A percentile compares a stretch with the other conserved stretches of the same genome.
These are phyloP conservation scores for Diacarnus erythraeanus DNA, from an alignment of 37 sponge, comb jelly and placozoan genomes.

Conservation along the genomic window DNA sequence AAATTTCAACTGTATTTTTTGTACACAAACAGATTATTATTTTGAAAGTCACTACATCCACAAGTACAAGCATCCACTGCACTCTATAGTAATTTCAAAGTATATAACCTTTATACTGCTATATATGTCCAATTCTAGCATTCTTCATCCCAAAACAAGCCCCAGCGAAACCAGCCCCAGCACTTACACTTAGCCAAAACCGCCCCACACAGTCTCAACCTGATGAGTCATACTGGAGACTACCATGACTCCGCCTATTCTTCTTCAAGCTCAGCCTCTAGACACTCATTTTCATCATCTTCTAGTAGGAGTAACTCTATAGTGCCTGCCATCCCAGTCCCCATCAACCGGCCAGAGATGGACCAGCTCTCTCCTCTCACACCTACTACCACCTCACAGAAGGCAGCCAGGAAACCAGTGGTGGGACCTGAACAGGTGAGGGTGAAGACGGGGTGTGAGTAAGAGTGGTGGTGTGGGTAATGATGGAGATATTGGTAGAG, in stretches of 20 bases:
- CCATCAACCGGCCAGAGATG: slow-evolving; percentile 20
- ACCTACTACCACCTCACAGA: slow-evolving; percentile 34
- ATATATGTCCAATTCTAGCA: background rate
- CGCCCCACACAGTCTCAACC: background rate
- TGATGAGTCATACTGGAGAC: background rate
- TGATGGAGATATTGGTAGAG: background rate
- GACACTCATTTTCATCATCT: background rate
- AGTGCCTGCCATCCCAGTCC: slow-evolving; percentile 44
- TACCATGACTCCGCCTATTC: background rate
- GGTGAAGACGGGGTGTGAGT: background rate
- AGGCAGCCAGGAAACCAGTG: slow-evolving; percentile 51
- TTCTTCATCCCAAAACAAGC: background rate
- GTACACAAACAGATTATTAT: too few species aligned
- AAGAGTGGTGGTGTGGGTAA: background rate
- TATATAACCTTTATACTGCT: too few species aligned
- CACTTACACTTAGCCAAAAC: background rate
- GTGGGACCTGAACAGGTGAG: slow-evolving; percentile 28
- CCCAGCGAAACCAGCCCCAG: background rate
- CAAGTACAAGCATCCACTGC: too few species aligned
- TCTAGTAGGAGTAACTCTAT: background rate
- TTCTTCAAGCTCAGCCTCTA: background rate
- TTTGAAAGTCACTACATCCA: too few species aligned
- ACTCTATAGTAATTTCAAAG: too few species aligned
- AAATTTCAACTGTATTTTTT: too few species aligned
- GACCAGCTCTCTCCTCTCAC: slow-evolving; percentile 35